Percentiles rank a stretch among this genome's conserved stretches.
Evolutionary conservation across 2,113 vertebrate species (phyloP).

Genomic region (Onychostoma macrolepis): DNA sequence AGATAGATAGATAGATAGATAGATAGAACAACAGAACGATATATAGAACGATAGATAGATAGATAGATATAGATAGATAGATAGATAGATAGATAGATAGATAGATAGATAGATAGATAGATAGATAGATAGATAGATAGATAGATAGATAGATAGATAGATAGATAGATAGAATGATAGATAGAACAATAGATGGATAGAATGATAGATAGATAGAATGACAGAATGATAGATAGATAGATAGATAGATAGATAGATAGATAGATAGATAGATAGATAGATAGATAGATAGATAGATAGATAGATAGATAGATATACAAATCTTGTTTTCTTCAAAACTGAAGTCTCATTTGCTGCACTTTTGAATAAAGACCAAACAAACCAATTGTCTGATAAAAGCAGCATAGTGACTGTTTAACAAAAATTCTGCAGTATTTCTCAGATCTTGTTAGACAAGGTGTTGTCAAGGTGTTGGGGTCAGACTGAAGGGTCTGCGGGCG

Average conservation of each 20-base stretch:
- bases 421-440: conserved; percentile 33
- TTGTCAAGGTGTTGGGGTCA: conserved; percentile 43
- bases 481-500: conserved; percentile 37
- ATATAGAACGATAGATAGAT: too few species aligned
- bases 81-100: not conserved
- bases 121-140: too few species aligned
- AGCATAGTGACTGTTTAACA: conserved; percentile 28
- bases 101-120: too few species aligned
- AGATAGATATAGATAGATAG: too few species aligned
- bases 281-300: not conserved
- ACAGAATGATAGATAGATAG: not conserved
- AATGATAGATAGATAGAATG: not conserved
- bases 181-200: not conserved
- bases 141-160: not conserved
- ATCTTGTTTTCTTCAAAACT: not conserved
- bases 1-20: not conserved
- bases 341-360: not conserved
- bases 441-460: conserved; percentile 33
- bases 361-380: not conserved
- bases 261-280: too few species aligned
- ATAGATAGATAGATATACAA: not conserved
- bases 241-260: too few species aligned
- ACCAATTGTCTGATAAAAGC: not conserved
- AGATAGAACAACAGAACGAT: too few species aligned
- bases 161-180: too few species aligned